Conservation (phyloP, 2,113 vertebrate species). For the Lagopus leucura region DNA sequence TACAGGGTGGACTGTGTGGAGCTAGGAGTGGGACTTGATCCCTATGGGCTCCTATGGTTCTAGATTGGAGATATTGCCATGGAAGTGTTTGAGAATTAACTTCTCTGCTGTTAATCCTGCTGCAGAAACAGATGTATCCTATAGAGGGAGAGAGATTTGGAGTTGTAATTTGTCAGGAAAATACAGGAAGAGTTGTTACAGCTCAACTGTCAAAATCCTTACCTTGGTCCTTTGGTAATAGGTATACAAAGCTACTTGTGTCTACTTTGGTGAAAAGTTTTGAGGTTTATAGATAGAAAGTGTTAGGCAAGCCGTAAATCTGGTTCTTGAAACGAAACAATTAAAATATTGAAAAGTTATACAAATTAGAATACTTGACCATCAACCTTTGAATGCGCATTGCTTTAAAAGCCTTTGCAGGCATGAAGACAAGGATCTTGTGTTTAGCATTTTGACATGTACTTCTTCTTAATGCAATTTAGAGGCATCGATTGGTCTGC, state of each 20-base stretch:
- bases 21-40: not conserved
- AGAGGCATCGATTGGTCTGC: not conserved
- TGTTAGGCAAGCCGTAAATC: not conserved
- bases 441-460: not conserved
- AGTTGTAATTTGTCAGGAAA: not conserved
- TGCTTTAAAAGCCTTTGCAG: conserved; percentile 29
- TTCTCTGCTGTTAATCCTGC: not conserved
- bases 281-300: not conserved
- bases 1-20: not conserved
- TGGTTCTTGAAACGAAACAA: not conserved
- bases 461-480: not conserved
- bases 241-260: not conserved
- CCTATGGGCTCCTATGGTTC: not conserved
- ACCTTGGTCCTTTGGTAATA: not conserved
- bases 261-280: not conserved
- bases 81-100: not conserved
- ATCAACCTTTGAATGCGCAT: conserved; percentile 1
- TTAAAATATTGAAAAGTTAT: conserved; percentile 27
- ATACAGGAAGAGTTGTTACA: not conserved
- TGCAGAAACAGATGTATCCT: not conserved
- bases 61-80: not conserved
- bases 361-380: not conserved
- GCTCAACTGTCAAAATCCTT: not conserved
- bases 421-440: conserved; percentile 18
- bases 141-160: not conserved